These are phyloP conservation scores for Myotis findleyi DNA, from an alignment of 2,797 vertebrate species.

Conservation along the genomic window DNA sequence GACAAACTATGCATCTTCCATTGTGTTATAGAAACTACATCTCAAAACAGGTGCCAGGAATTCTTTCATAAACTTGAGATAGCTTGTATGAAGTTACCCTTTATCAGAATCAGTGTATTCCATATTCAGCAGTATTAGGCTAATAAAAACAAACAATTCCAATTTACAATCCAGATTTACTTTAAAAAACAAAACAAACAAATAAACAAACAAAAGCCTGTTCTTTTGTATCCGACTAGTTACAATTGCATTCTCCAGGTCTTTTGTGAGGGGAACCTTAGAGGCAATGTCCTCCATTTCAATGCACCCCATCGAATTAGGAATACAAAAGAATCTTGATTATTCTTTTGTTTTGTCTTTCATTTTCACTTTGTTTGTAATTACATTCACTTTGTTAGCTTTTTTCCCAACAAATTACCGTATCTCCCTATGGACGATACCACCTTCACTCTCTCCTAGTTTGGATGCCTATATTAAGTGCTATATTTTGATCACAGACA, in stretches of 20 bases:
- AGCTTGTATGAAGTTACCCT: not conserved
- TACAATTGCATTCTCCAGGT: not conserved
- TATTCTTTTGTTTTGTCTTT: not conserved
- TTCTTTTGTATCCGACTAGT: not conserved
- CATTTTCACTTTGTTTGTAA: not conserved
- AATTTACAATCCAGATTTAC: not conserved
- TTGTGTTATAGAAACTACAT: not conserved
- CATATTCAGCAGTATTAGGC: not conserved
- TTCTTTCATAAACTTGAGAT: not conserved
- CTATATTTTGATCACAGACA: not conserved
- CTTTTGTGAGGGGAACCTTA: not conserved
- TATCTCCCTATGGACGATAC: not conserved
- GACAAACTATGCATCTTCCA: not conserved
- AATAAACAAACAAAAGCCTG: not conserved
- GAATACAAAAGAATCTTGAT: too few species aligned
- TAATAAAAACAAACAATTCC: not conserved
- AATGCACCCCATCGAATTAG: rapidly evolving
- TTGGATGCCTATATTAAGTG: not conserved
- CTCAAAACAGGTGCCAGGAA: not conserved
- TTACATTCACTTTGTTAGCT: not conserved
- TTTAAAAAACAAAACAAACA: not conserved
- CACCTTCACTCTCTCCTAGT: not conserved
- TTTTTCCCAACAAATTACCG: not conserved
- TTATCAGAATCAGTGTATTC: not conserved
- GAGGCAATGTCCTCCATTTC: not conserved